These are phyloP conservation scores for Ormyrus nitidulus DNA, from an alignment of 2,888 invertebrate species.

Conservation along the genomic window DNA sequence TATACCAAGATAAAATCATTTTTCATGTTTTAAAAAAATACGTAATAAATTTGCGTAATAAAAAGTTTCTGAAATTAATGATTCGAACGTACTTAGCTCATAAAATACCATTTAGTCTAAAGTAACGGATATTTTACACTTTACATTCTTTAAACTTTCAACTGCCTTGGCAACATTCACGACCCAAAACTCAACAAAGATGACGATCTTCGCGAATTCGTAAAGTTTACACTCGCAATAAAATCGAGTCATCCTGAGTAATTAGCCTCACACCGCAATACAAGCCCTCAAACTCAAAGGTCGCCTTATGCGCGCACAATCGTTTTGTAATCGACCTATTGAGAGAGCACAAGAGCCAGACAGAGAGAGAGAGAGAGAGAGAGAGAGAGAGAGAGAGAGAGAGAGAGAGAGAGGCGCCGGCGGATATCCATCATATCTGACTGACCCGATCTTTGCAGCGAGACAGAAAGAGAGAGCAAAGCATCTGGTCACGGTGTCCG, in stretches of 20 bases:
- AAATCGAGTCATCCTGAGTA: conserved; percentile 15
- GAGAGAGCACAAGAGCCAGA: not conserved
- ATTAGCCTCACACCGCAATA: not conserved
- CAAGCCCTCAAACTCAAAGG: conserved; percentile 25
- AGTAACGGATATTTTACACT: too few species aligned
- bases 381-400: not conserved
- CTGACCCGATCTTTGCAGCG: conserved; percentile 39
- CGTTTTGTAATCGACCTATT: conserved; percentile 34
- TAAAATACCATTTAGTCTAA: too few species aligned
- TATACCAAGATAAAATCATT: too few species aligned
- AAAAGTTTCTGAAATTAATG: too few species aligned
- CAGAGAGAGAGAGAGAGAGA: not conserved
- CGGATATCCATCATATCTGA: conserved; percentile 24
- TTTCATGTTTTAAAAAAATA: too few species aligned
- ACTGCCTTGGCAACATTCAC: too few species aligned
- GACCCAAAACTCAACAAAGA: too few species aligned
- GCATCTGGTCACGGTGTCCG: conserved; percentile 11
- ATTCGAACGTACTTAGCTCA: too few species aligned
- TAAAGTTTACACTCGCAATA: not conserved
- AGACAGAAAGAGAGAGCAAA: conserved; percentile 1
- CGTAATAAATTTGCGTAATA: too few species aligned
- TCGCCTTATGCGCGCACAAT: conserved; percentile 8
- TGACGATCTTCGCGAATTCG: conserved; percentile 3
- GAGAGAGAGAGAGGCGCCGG: not conserved
- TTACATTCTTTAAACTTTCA: too few species aligned